Evolutionary conservation across 2,113 vertebrate species (phyloP).

Genomic region (Oxyruncus cristatus): DNA sequence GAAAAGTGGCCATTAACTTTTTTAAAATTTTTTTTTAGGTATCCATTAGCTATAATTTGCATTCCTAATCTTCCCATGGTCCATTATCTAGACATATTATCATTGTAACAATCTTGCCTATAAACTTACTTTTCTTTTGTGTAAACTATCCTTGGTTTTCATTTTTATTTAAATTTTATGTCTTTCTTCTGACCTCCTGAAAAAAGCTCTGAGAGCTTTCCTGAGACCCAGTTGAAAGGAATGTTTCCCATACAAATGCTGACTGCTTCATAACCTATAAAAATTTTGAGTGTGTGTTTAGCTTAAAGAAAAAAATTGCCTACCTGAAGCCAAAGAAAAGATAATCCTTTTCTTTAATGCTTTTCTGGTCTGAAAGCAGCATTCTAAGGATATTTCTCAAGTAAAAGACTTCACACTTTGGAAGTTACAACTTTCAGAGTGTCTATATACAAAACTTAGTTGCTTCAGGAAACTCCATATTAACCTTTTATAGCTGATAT

Average conservation of each 20-base stretch:
- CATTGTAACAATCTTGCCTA: background rate
- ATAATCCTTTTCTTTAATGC: background rate
- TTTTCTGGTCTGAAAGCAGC: background rate
- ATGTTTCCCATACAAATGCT: background rate
- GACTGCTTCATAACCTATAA: background rate
- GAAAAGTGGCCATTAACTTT: background rate
- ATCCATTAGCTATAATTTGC: background rate
- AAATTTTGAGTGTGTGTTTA: background rate
- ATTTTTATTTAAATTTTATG: background rate
- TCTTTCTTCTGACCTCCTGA: background rate
- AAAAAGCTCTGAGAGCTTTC: background rate
- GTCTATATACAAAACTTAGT: fast-evolving
- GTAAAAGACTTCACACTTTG: background rate
- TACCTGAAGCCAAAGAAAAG: background rate
- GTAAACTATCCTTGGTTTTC: background rate
- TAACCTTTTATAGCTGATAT: background rate
- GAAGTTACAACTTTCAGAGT: background rate
- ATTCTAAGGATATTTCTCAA: background rate
- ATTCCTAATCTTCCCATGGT: background rate
- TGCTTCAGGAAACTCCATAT: background rate
- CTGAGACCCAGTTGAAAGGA: background rate
- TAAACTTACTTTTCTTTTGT: background rate
- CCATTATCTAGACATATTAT: background rate
- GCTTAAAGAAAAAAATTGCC: background rate
- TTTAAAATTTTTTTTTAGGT: fast-evolving